phyloP scores from a whole-genome alignment of 2,888 invertebrate genomes.

The Chloroclysta siterata region DNA sequence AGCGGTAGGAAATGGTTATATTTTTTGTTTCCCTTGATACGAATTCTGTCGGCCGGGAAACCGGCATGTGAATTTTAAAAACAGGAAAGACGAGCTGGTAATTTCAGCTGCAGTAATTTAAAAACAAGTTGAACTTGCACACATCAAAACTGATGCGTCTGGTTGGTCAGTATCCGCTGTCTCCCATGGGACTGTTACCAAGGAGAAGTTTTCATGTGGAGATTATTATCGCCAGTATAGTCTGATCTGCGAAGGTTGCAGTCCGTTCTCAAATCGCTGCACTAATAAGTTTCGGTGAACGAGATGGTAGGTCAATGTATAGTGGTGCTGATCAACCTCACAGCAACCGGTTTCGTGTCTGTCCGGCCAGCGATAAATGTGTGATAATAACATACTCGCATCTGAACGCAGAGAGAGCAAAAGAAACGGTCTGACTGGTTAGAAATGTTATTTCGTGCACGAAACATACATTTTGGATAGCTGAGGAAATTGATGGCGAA shows the following conservation, averaged over 20 bases:
- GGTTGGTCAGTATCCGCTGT: constrained; percentile 34
- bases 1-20: constrained; percentile 28
- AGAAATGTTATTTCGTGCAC: constrained; percentile 13
- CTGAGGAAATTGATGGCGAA: background rate
- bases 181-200: constrained; percentile 37
- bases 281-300: constrained; percentile 11
- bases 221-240: constrained; percentile 28
- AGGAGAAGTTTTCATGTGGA: constrained; percentile 34
- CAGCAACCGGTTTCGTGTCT: constrained; percentile 72
- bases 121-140: constrained; percentile 35
- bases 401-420: constrained; percentile 44
- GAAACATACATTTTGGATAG: constrained; percentile 7
- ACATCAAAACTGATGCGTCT: constrained; percentile 40
- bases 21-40: constrained; percentile 21
- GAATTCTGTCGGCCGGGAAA: constrained; percentile 14
- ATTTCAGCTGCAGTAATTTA: constrained; percentile 44
- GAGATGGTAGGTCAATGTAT: constrained; percentile 42
- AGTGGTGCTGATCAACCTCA: constrained; percentile 59
- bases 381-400: constrained; percentile 63
- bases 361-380: constrained; percentile 62
- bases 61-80: constrained; percentile 32
- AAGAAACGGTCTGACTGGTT: constrained; percentile 37
- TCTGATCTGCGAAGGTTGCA: constrained; percentile 26
- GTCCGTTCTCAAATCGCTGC: constrained; percentile 8
- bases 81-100: constrained; percentile 45